Percentiles rank a stretch among this genome's conserved stretches.
Evolutionary conservation across 1,140 invertebrate species (phyloP).

Genomic region (Cryptotermes secundus): DNA sequence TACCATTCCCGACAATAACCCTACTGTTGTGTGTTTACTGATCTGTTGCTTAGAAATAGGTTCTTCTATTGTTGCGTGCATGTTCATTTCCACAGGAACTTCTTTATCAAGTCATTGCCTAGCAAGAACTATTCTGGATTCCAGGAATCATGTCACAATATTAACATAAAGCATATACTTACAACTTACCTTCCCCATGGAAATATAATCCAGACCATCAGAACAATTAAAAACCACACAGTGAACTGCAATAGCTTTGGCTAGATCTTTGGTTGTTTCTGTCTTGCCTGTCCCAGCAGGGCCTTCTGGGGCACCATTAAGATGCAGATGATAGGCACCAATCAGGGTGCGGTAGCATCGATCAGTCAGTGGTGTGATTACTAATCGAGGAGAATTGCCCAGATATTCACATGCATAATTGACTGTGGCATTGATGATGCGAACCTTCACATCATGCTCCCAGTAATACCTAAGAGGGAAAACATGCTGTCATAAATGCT

Average conservation of each 20-base stretch:
- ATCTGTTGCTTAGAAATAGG: no score
- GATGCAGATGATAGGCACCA: slow-evolving; percentile 81
- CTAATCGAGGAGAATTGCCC: slow-evolving; percentile 72
- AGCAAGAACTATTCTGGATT: no score
- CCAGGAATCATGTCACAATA: no score
- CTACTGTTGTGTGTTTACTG: no score
- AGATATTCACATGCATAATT: slow-evolving; percentile 90
- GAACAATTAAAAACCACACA: slow-evolving; percentile 95
- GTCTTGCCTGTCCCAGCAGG: slow-evolving; percentile 91
- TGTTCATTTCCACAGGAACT: no score
- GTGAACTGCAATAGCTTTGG: slow-evolving; percentile 86
- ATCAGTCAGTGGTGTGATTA: slow-evolving; percentile 68
- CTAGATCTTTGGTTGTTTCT: slow-evolving; percentile 86
- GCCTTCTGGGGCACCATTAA: slow-evolving; percentile 87
- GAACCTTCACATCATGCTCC: slow-evolving; percentile 73
- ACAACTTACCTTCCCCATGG: slow-evolving; percentile 85
- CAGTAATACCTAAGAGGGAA: slow-evolving; percentile 70
- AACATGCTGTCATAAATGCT: no score
- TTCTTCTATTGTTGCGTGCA: no score
- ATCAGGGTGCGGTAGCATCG: slow-evolving; percentile 85
- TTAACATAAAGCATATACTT: no score
- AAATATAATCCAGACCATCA: slow-evolving; percentile 89
- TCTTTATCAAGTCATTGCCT: no score
- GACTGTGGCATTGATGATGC: slow-evolving; percentile 84
- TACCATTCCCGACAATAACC: no score